phyloP scores from a whole-genome alignment of 2,888 invertebrate species.

The Sturmia bella region DNA sequence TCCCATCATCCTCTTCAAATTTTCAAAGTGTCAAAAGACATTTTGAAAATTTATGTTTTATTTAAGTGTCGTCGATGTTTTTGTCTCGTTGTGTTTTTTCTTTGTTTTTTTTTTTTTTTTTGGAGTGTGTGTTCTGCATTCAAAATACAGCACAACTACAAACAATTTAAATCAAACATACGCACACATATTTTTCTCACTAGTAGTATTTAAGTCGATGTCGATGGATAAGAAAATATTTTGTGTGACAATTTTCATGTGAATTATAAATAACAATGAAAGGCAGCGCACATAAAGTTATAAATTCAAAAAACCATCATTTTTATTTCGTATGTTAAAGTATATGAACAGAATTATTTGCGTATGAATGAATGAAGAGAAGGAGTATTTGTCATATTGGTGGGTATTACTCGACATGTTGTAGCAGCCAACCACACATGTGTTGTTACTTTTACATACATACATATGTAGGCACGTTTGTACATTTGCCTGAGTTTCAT shows the following conservation, averaged over 20 bases:
- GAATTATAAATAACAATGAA: constrained; percentile 54
- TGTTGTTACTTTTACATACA: background rate
- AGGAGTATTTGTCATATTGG: constrained; percentile 44
- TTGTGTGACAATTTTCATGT: constrained; percentile 51
- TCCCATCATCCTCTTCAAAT: constrained; percentile 40
- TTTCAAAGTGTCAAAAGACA: constrained; percentile 68
- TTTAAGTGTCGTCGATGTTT: constrained; percentile 61
- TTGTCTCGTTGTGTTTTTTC: constrained; percentile 14
- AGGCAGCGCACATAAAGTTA: background rate
- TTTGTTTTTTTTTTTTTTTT: background rate
- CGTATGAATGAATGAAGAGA: constrained; percentile 10
- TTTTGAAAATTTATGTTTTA: constrained; percentile 66
- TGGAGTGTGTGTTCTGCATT: constrained; percentile 31
- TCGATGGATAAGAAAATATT: constrained; percentile 50
- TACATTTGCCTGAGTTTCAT: too few relatives aligned
- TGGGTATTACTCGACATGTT: constrained; percentile 31
- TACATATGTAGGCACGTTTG: constrained; percentile 3
- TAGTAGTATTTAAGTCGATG: constrained; percentile 18
- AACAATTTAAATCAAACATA: constrained; percentile 28
- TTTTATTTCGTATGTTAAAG: constrained; percentile 5
- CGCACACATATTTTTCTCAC: too few relatives aligned
- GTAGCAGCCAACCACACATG: constrained; percentile 8
- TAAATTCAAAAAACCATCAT: constrained; percentile 37
- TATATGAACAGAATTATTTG: constrained; percentile 49
- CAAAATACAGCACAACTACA: background rate